Percentiles rank a stretch among this genome's conserved stretches.
Conservation (phyloP, 2,888 invertebrate genomes). For the Dryocosmus kuriphilus region DNA sequence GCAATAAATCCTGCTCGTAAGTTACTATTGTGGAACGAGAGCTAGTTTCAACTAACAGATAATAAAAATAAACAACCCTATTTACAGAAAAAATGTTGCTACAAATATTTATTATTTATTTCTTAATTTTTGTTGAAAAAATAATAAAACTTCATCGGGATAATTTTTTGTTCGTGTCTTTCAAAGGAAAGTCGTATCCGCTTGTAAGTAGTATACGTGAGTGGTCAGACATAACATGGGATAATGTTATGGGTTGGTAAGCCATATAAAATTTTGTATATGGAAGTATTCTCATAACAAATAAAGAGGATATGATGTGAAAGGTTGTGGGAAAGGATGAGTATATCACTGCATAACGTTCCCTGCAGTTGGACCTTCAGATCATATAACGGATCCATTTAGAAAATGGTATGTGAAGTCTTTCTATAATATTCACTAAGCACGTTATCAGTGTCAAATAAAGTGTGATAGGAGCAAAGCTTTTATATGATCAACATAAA, state of each 20-base stretch:
- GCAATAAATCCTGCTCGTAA: too few relatives aligned
- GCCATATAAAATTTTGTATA: constrained; percentile 1
- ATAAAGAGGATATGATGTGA: constrained; percentile 3
- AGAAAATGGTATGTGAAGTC: constrained; percentile 1
- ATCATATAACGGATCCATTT: constrained; percentile 9
- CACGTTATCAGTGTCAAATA: constrained; percentile 4
- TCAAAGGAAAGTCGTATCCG: background rate
- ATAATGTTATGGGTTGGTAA: constrained; percentile 7
- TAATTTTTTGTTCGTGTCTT: background rate
- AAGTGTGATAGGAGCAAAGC: background rate
- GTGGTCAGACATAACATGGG: background rate
- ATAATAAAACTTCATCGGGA: background rate
- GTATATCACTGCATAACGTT: constrained; percentile 5
- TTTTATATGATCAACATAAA: background rate
- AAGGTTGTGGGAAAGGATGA: background rate
- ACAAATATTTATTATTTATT: too few relatives aligned
- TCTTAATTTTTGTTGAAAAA: too few relatives aligned
- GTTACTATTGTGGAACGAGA: too few relatives aligned
- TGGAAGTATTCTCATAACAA: background rate
- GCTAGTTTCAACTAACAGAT: background rate
- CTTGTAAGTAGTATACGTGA: background rate
- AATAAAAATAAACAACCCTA: background rate
- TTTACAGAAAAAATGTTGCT: too few relatives aligned
- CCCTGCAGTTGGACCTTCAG: background rate
- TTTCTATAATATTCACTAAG: constrained; percentile 7